Base-by-base conservation (phyloP, 1,140 invertebrate genomes). In the Drosophila ogumai region DNA sequence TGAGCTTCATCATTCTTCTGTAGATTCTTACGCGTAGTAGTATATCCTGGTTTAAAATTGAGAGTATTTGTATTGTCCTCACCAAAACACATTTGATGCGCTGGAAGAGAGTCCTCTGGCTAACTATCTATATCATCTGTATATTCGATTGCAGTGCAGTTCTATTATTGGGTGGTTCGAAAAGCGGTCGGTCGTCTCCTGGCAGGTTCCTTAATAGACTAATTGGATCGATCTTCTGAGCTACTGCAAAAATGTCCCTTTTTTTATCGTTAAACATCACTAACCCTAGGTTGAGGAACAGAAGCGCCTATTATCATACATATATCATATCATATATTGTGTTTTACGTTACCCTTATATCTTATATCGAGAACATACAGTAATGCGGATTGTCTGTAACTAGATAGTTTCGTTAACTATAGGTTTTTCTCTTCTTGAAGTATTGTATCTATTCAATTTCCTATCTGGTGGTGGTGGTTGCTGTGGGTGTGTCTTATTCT, bases 201-300 rank as follows among this genome's bases (percentile, higher is more conserved):
- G 64, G 74, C 75, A 69, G 43, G 65, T 63, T 61, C 34, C 43
- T 38, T 72, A 69, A 59, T 67, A 74, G 47, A 74, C 69, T 75
- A 43, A 28, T 75, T 58, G 38, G 19, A 36, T 75, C 25, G 17
- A 36, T 34, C 31, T 54, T 38, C 59, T 72, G 36, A 34, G 52
- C 79, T 75, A 59, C 60, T 76, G 52, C 78, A 63, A 56, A 66
- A 44, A 17, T 32, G 40, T 57, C 19, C 44, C 22, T 25, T 31
- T 25, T 31, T 43, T 31, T 49, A 31, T 68, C 49, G 43, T 66
- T 79, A 54, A 75, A 75, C 64, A 41, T 80, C 79, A 82, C 84
- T 87, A 87, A 90, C 66, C 81, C 84, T 90, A 88, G 36, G 41
- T 77, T 71, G 65, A 84, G 84, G 80, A 87, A 90, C 84, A 87